A percentile compares a stretch with the other conserved stretches of the same genome.
Evolutionary conservation across 2,797 vertebrate species (phyloP).

Genomic region (Micrastur ruficollis): DNA sequence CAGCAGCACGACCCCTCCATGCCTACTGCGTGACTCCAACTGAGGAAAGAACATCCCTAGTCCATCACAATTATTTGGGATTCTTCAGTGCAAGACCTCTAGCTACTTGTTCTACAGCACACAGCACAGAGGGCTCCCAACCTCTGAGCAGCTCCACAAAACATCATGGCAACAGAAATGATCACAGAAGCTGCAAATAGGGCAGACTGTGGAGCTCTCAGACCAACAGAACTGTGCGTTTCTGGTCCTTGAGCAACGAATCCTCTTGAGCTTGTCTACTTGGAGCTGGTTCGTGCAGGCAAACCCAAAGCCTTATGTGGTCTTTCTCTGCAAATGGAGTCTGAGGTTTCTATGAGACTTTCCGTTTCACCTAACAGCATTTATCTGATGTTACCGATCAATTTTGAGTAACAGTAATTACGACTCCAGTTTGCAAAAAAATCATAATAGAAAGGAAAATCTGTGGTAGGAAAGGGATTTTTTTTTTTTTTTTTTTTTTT

Average conservation of each 20-base stretch:
- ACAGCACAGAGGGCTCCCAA: background rate
- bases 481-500: too few relatives aligned
- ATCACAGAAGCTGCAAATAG: background rate
- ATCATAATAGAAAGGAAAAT: background rate
- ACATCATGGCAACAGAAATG: background rate
- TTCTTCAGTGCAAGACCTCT: background rate
- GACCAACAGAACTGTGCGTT: background rate
- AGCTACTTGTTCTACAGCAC: background rate
- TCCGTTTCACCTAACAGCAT: background rate
- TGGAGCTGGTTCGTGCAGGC: background rate
- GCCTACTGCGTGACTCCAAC: background rate
- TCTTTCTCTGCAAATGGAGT: accelerated
- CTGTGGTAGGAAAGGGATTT: background rate
- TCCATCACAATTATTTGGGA: background rate
- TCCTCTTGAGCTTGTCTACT: background rate
- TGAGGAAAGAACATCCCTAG: background rate
- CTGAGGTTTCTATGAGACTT: background rate
- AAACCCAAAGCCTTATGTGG: background rate
- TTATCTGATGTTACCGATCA: accelerated
- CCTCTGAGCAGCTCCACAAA: background rate
- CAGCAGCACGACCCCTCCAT: background rate
- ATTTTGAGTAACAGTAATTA: background rate
- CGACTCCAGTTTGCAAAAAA: background rate
- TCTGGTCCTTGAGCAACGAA: background rate
- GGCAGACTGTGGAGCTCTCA: background rate